phyloP scores from a whole-genome alignment of 2,797 vertebrate genomes.

The Oryzias dopingdopingensis region DNA sequence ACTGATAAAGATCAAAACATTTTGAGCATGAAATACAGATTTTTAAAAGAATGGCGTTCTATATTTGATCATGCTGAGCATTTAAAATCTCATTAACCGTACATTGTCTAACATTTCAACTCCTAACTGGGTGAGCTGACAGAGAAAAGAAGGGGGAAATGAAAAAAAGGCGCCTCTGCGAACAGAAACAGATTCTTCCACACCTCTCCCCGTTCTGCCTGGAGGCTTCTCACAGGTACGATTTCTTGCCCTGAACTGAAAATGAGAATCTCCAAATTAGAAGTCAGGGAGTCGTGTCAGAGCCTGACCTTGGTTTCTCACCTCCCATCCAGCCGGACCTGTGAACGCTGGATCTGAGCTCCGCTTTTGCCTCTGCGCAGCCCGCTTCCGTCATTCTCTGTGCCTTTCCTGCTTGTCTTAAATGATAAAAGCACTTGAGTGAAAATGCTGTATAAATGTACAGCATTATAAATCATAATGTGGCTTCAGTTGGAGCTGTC shows the following conservation, averaged over 20 bases:
- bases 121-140: conserved; percentile 10
- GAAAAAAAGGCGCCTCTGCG: conserved; percentile 43
- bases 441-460: no score
- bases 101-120: background rate
- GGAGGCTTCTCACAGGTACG: conserved; percentile 82
- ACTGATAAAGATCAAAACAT: no score
- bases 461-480: no score
- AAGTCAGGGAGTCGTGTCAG: conserved; percentile 75
- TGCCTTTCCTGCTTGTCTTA: conserved; percentile 18
- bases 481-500: background rate
- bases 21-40: no score
- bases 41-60: no score
- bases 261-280: conserved; percentile 84
- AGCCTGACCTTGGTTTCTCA: conserved; percentile 81
- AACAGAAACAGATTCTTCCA: conserved; percentile 75
- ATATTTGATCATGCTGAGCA: no score
- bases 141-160: conserved; percentile 18
- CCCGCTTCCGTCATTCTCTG: conserved; percentile 6
- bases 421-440: background rate
- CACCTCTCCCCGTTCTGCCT: conserved; percentile 80
- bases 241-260: conserved; percentile 81
- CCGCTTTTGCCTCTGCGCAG: conserved; percentile 21
- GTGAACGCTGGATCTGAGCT: conserved; percentile 64
- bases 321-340: conserved; percentile 70
- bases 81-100: no score